These are phyloP conservation scores for Rachycentron canadum DNA, from an alignment of 2,797 vertebrate species.

Conservation along the genomic window DNA sequence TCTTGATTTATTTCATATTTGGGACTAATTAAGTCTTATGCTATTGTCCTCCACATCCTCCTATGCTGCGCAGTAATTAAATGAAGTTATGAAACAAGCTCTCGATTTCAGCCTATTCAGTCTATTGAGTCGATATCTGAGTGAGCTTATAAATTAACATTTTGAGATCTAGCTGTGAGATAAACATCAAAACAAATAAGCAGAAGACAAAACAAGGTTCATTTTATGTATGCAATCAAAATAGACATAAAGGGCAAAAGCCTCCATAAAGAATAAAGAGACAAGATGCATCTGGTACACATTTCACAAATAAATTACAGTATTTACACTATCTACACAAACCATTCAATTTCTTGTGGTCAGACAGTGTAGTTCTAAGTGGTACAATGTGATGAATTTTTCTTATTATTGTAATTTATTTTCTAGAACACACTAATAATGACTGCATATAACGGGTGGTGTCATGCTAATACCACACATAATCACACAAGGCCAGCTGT, in stretches of 20 bases:
- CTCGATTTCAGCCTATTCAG: constrained; percentile 5
- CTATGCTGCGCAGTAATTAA: constrained; percentile 14
- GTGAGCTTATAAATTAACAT: not conserved
- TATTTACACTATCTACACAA: not conserved
- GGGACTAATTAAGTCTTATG: constrained; percentile 20
- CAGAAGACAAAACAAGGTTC: not conserved
- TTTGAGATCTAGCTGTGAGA: not conserved
- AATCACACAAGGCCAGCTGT: constrained; percentile 38
- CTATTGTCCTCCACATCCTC: constrained; percentile 4
- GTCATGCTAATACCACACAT: constrained; percentile 32
- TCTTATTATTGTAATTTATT: constrained; percentile 23
- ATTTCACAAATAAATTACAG: not conserved
- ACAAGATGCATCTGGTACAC: not conserved
- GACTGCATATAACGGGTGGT: constrained; percentile 36
- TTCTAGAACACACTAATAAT: constrained; percentile 31
- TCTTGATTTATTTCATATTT: constrained; percentile 33
- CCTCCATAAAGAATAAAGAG: not conserved
- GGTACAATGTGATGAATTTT: constrained; percentile 1
- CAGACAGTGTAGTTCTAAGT: not conserved
- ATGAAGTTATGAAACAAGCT: constrained; percentile 16
- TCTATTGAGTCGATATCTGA: not conserved
- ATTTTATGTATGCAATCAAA: not conserved
- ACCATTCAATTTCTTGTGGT: not conserved
- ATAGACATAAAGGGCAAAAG: not conserved
- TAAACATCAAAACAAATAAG: not conserved